Conservation (phyloP, 2,888 invertebrate genomes). For the Hemithea aestivaria region DNA sequence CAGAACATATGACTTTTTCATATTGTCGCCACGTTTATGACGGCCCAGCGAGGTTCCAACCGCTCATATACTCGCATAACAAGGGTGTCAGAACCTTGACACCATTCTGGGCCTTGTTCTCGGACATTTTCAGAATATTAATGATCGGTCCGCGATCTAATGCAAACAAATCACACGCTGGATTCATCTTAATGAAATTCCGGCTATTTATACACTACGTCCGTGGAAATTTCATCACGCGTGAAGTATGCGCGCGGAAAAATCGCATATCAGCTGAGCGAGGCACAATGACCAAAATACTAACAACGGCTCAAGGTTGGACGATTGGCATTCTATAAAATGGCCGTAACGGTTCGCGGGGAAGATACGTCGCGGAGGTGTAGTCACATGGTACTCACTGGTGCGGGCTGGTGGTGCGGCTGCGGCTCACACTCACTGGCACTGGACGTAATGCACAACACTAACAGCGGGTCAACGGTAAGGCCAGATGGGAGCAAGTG, state of each 20-base stretch:
- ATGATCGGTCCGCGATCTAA: slow-evolving; percentile 37
- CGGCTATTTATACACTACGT: slow-evolving; percentile 36
- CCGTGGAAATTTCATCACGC: slow-evolving; percentile 24
- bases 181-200: slow-evolving; percentile 43
- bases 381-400: slow-evolving; percentile 45
- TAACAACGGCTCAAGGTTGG: slow-evolving; percentile 66
- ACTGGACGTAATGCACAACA: slow-evolving; percentile 53
- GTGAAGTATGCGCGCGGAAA: slow-evolving; percentile 33
- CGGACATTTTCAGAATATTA: slow-evolving; percentile 49
- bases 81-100: slow-evolving; percentile 63
- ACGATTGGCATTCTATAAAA: slow-evolving; percentile 60
- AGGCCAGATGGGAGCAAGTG: slow-evolving; percentile 49
- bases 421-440: slow-evolving; percentile 36
- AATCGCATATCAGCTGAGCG: slow-evolving; percentile 46
- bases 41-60: slow-evolving; percentile 24
- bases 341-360: slow-evolving; percentile 60
- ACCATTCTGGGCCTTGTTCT: slow-evolving; percentile 51
- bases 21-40: slow-evolving; percentile 21
- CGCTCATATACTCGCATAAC: slow-evolving; percentile 40
- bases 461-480: slow-evolving; percentile 61
- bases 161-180: slow-evolving; percentile 41
- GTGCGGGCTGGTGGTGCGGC: slow-evolving; percentile 18
- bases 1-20: slow-evolving; percentile 8
- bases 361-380: slow-evolving; percentile 41
- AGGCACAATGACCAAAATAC: slow-evolving; percentile 67